Conservation (phyloP, 2,888 invertebrate genomes). For the Pogonocherus hispidulus region DNA sequence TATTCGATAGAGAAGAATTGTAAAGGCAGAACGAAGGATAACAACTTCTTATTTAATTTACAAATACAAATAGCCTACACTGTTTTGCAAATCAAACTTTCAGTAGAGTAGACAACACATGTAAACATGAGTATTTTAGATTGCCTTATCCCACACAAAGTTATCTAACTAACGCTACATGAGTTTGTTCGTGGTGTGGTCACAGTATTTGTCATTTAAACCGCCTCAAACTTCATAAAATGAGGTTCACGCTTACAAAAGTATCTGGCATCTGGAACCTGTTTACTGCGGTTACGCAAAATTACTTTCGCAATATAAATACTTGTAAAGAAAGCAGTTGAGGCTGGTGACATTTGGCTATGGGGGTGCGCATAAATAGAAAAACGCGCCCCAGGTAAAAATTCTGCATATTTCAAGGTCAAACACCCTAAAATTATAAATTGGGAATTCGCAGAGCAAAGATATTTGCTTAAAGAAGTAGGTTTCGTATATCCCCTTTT, state of each 20-base stretch:
- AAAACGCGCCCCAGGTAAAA: too few relatives aligned
- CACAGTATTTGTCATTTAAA: constrained; percentile 42
- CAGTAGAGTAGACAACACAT: constrained; percentile 56
- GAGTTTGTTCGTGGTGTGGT: constrained; percentile 46
- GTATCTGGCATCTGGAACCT: constrained; percentile 27
- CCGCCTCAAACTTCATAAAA: constrained; percentile 42
- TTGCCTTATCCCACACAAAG: constrained; percentile 52
- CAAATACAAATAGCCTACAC: constrained; percentile 31
- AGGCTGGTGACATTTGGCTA: too few relatives aligned
- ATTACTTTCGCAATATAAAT: background rate
- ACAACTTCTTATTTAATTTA: constrained; percentile 19
- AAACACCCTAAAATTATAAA: too few relatives aligned
- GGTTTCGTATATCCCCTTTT: too few relatives aligned
- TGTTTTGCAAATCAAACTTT: constrained; percentile 58
- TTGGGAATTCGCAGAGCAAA: too few relatives aligned
- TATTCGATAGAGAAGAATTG: constrained; percentile 6
- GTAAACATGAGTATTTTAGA: constrained; percentile 59
- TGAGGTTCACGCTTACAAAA: constrained; percentile 29
- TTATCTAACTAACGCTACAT: constrained; percentile 40
- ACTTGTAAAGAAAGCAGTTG: background rate
- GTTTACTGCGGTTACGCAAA: constrained; percentile 9
- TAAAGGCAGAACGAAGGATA: constrained; percentile 12
- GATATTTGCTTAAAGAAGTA: too few relatives aligned
- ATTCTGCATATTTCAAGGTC: too few relatives aligned
- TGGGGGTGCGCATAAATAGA: too few relatives aligned